Evolutionary conservation across 30 jellyfish, hydroid and myxozoan genomes (phyloP).

Genomic region (Pseudorhiza aurosa): DNA sequence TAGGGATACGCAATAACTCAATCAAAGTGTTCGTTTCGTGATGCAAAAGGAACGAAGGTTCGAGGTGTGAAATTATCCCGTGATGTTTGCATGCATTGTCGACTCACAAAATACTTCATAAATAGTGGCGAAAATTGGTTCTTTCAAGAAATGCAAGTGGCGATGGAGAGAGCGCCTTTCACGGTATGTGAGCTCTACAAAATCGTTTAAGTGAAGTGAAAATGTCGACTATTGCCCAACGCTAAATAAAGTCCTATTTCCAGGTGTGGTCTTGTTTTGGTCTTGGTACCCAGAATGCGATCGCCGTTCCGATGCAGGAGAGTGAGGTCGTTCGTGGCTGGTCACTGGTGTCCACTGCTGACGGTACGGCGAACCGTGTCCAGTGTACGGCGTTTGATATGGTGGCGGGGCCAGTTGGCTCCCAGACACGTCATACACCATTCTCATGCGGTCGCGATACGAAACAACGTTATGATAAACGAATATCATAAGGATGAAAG

Average conservation of each 20-base stretch:
- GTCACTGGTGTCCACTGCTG: neutral
- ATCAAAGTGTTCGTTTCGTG: too few relatives aligned
- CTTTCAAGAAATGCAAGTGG: too few relatives aligned
- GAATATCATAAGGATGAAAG: conserved; percentile 12
- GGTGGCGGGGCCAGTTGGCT: conserved; percentile 6
- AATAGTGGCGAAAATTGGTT: too few relatives aligned
- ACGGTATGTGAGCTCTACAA: too few relatives aligned
- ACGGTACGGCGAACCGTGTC: conserved; percentile 14
- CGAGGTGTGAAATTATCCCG: too few relatives aligned
- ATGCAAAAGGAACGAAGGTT: too few relatives aligned
- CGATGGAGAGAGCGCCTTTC: too few relatives aligned
- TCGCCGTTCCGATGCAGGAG: conserved; percentile 32
- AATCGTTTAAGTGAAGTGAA: neutral
- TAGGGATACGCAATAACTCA: too few relatives aligned
- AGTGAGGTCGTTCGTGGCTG: conserved; percentile 4
- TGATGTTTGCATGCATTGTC: too few relatives aligned
- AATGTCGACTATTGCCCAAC: conserved; percentile 26
- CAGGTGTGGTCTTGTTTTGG: conserved; percentile 11
- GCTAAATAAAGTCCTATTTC: conserved; percentile 22
- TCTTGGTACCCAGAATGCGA: conserved; percentile 7
- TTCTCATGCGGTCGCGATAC: neutral
- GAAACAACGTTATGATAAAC: conserved; percentile 4
- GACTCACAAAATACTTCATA: too few relatives aligned
- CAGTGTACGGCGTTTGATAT: neutral
- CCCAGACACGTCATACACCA: neutral